Evolutionary conservation across 2,888 invertebrate species (phyloP).

Genomic region (Troides oblongomaculatus): DNA sequence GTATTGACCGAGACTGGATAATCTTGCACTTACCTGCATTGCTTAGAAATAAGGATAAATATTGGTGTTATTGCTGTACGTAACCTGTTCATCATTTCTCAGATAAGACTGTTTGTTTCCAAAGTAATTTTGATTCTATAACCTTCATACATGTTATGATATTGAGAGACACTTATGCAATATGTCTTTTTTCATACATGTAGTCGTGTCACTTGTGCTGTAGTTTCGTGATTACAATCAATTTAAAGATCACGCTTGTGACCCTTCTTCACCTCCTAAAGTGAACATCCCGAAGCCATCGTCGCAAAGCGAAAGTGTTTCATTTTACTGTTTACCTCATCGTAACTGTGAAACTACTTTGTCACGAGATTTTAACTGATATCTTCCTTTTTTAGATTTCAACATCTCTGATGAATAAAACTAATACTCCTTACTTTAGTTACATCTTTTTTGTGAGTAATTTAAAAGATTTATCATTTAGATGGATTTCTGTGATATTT

Average conservation of each 20-base stretch:
- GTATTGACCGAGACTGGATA: conserved; percentile 18
- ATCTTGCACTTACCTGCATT: conserved; percentile 26
- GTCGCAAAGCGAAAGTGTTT: conserved; percentile 25
- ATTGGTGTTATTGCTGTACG: conserved; percentile 1
- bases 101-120: background rate
- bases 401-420: background rate
- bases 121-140: background rate
- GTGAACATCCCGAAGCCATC: conserved; percentile 9
- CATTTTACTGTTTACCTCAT: conserved; percentile 20
- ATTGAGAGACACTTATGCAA: background rate
- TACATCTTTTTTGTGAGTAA: background rate
- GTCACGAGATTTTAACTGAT: conserved; percentile 13
- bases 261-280: conserved; percentile 18
- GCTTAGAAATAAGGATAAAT: conserved; percentile 23
- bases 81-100: background rate
- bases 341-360: conserved; percentile 12
- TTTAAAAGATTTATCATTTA: too few species aligned
- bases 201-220: background rate
- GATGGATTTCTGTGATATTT: too few species aligned
- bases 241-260: conserved; percentile 21
- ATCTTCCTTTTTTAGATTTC: background rate
- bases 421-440: background rate
- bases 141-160: background rate
- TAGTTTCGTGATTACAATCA: conserved; percentile 24
- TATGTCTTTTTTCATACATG: conserved; percentile 7